Conservation (phyloP, 2,797 vertebrate species). For the Tokudaia tokunoshimensis region DNA sequence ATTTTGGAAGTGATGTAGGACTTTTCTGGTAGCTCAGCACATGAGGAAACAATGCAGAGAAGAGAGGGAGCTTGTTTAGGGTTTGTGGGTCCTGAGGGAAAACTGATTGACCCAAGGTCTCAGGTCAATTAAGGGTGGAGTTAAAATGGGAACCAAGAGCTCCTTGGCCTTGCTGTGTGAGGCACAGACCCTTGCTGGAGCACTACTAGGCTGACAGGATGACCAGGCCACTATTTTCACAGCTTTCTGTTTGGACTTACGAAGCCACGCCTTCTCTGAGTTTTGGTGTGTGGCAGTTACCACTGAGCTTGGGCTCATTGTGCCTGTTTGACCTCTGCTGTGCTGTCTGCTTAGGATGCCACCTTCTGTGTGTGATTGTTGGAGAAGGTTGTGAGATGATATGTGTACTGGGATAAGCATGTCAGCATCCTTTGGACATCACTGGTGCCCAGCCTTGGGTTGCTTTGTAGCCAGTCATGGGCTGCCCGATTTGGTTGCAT, state of each 20-base stretch:
- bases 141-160: background rate
- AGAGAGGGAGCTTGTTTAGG: background rate
- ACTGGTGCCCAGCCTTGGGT: background rate
- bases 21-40: background rate
- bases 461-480: background rate
- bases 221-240: background rate
- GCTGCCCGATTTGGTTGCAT: background rate
- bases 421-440: background rate
- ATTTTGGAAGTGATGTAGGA: background rate
- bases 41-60: background rate
- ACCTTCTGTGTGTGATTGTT: background rate
- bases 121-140: background rate
- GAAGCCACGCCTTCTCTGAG: background rate
- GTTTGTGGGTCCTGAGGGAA: background rate
- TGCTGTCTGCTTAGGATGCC: background rate
- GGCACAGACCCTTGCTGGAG: background rate
- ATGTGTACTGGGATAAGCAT: background rate
- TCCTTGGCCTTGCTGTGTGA: no score
- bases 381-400: background rate
- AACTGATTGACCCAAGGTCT: background rate
- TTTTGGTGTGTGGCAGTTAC: background rate
- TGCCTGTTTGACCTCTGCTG: background rate
- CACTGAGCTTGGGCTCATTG: background rate
- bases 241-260: background rate
- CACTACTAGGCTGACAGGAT: background rate